A percentile compares a stretch with the other conserved stretches of the same genome.
These are phyloP conservation scores for Yasuhikotakia modesta DNA, from an alignment of 2,797 vertebrate species.

Conservation along the genomic window DNA sequence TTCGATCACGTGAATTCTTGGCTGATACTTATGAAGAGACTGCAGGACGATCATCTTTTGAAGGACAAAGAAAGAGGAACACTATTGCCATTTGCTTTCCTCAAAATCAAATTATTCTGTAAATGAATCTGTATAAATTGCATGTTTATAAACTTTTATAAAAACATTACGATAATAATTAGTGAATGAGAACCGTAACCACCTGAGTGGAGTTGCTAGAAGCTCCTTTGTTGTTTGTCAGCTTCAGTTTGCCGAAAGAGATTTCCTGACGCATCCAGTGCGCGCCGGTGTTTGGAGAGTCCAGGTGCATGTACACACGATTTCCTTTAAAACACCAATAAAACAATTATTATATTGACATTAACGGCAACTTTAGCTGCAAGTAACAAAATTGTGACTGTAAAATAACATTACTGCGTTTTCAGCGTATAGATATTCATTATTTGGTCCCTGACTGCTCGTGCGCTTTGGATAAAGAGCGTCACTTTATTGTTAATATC, in stretches of 20 bases:
- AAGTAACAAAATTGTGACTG: neutral
- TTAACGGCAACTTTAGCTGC: too few relatives aligned
- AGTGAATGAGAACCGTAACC: constrained; percentile 40
- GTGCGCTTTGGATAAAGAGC: constrained; percentile 1
- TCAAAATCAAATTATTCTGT: too few relatives aligned
- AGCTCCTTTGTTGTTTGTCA: constrained; percentile 98
- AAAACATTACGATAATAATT: neutral
- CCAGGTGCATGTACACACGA: constrained; percentile 96
- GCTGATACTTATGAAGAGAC: constrained; percentile 98
- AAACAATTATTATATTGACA: neutral
- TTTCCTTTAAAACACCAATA: constrained; percentile 77
- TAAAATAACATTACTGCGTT: neutral
- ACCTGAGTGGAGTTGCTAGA: constrained; percentile 98
- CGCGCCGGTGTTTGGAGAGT: constrained; percentile 97
- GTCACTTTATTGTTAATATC: neutral
- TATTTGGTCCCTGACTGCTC: neutral
- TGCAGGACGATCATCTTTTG: constrained; percentile 97
- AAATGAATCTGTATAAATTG: too few relatives aligned
- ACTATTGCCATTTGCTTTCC: neutral
- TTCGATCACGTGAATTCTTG: constrained; percentile 95
- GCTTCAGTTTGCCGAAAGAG: constrained; percentile 97
- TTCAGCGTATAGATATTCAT: neutral
- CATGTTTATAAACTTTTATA: too few relatives aligned
- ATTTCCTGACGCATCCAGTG: constrained; percentile 99
- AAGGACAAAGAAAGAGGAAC: constrained; percentile 52